A percentile compares a stretch with the other conserved stretches of the same genome.
Conservation (phyloP, 2,888 invertebrate species). For the Monoplex corrugatus region DNA sequence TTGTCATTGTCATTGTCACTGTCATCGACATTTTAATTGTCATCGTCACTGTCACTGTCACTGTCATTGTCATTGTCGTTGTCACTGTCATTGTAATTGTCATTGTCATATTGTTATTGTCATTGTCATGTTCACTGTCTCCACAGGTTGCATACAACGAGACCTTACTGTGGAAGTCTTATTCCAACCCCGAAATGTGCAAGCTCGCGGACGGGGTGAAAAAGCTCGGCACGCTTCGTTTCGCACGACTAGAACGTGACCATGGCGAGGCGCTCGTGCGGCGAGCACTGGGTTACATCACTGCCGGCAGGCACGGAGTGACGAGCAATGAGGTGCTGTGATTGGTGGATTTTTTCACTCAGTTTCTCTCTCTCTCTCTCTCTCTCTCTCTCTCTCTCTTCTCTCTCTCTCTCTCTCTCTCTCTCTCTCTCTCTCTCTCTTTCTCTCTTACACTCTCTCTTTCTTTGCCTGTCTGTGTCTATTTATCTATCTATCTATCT, state of each 20-base stretch:
- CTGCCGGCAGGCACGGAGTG: constrained; percentile 89
- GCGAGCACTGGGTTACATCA: constrained; percentile 87
- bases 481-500: no score
- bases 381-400: background rate
- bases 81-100: no score
- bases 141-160: constrained; percentile 69
- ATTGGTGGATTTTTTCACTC: background rate
- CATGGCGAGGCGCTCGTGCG: constrained; percentile 77
- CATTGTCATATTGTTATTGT: no score
- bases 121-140: background rate
- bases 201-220: constrained; percentile 72
- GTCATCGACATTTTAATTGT: no score
- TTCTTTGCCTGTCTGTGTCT: no score
- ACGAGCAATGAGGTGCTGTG: constrained; percentile 83
- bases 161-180: constrained; percentile 72
- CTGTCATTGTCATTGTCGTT: no score
- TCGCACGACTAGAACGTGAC: constrained; percentile 75
- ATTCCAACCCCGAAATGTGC: constrained; percentile 60
- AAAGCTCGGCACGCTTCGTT: constrained; percentile 70
- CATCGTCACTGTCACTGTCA: no score
- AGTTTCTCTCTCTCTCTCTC: background rate
- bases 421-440: no score
- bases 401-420: no score
- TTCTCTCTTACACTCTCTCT: no score
- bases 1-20: no score